Percentiles rank a stretch among this genome's conserved stretches.
phyloP scores from a whole-genome alignment of 2,797 vertebrate genomes.

The Hyperoplus lanceolatus region DNA sequence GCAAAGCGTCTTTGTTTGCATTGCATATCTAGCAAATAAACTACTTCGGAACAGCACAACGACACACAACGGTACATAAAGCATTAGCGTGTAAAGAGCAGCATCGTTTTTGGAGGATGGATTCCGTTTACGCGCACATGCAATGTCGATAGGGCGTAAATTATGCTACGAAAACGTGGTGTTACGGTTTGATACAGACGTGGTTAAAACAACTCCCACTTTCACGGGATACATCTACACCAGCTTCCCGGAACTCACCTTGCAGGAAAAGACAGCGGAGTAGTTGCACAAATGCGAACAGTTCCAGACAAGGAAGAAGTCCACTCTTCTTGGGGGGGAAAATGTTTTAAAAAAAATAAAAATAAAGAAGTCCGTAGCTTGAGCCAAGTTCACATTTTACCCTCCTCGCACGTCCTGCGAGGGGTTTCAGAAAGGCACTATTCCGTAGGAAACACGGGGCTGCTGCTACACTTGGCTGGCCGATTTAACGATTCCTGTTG shows the following conservation, averaged over 20 bases:
- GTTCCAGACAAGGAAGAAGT: conserved; percentile 50
- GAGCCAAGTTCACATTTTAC: conserved; percentile 77
- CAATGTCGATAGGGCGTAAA: conserved; percentile 17
- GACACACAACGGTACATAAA: neutral
- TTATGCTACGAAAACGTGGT: conserved; percentile 43
- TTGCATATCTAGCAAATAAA: too few relatives aligned
- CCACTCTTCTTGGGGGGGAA: conserved; percentile 6
- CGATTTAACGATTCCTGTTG: conserved; percentile 46
- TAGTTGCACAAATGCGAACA: conserved; percentile 57
- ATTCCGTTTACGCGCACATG: conserved; percentile 1
- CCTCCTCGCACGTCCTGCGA: conserved; percentile 46
- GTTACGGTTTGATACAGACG: neutral
- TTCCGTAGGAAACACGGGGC: conserved; percentile 58
- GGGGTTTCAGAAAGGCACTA: conserved; percentile 69
- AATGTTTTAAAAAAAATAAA: conserved; percentile 31
- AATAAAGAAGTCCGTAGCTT: conserved; percentile 60
- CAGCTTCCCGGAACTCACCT: conserved; percentile 80
- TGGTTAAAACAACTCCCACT: neutral
- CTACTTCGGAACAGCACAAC: neutral
- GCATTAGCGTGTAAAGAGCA: neutral
- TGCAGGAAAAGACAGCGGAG: conserved; percentile 59
- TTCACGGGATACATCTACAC: conserved; percentile 12
- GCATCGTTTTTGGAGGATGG: neutral
- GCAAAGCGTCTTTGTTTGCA: neutral
- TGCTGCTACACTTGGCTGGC: conserved; percentile 13